phyloP scores from a whole-genome alignment of 2,113 vertebrate genomes.

The Larimichthys polyactis region DNA sequence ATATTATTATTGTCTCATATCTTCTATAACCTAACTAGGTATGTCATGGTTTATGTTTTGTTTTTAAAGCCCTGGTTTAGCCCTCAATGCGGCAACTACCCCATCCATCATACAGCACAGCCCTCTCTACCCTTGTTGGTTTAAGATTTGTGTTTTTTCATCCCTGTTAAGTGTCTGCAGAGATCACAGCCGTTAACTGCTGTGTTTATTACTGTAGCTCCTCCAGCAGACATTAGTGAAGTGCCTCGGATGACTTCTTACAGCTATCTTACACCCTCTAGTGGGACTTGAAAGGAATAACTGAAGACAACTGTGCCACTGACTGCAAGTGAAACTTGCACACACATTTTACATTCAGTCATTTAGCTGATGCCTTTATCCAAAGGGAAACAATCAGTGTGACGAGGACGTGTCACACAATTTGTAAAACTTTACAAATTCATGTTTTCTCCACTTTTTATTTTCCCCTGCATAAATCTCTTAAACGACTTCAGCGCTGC shows the following conservation, averaged over 20 bases:
- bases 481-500: too few species aligned
- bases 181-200: slow-evolving; percentile 21
- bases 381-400: too few species aligned
- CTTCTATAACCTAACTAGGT: not conserved
- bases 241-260: slow-evolving; percentile 17
- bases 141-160: slow-evolving; percentile 14
- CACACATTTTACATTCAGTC: too few species aligned
- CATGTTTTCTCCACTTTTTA: too few species aligned
- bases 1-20: not conserved
- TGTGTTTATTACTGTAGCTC: slow-evolving; percentile 24
- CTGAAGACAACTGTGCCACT: not conserved
- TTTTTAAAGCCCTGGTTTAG: not conserved
- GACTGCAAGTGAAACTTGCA: too few species aligned
- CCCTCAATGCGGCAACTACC: not conserved
- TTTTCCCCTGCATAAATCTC: too few species aligned
- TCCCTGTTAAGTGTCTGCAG: slow-evolving; percentile 13
- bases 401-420: too few species aligned
- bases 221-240: not conserved
- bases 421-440: too few species aligned
- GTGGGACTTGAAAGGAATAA: slow-evolving; percentile 32
- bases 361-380: too few species aligned
- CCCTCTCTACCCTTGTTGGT: not conserved
- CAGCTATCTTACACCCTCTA: slow-evolving; percentile 57
- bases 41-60: not conserved
- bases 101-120: not conserved